A percentile compares a stretch with the other conserved stretches of the same genome.
phyloP scores from a whole-genome alignment of 2,888 invertebrate species.

The Cheilosia soror region DNA sequence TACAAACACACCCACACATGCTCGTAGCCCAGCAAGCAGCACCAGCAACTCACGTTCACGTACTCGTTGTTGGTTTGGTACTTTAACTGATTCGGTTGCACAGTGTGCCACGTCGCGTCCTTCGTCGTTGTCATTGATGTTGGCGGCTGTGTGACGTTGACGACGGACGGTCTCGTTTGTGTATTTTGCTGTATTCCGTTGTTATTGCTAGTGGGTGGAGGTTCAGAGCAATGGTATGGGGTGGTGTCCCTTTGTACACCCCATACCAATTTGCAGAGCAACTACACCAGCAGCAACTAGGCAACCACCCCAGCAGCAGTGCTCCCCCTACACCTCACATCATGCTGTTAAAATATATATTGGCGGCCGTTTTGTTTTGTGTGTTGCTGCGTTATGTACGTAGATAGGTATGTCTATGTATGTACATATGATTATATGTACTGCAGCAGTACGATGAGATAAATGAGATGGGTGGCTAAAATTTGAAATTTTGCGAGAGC shows the following conservation, averaged over 20 bases:
- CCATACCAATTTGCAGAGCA: slow-evolving; percentile 63
- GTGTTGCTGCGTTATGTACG: slow-evolving; percentile 52
- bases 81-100: slow-evolving; percentile 70
- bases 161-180: slow-evolving; percentile 67
- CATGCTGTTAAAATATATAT: slow-evolving; percentile 64
- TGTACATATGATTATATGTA: slow-evolving; percentile 24
- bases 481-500: slow-evolving; percentile 68
- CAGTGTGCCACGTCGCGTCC: slow-evolving; percentile 73
- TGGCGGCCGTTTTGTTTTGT: slow-evolving; percentile 75
- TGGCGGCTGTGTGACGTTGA: slow-evolving; percentile 61
- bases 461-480: slow-evolving; percentile 57
- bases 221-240: slow-evolving; percentile 42
- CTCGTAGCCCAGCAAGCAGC: neutral
- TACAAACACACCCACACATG: slow-evolving; percentile 31
- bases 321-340: slow-evolving; percentile 35
- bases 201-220: slow-evolving; percentile 43
- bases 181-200: slow-evolving; percentile 21
- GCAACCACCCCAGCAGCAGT: slow-evolving; percentile 42
- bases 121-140: slow-evolving; percentile 44
- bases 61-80: slow-evolving; percentile 20
- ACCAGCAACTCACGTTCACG: neutral
- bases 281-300: slow-evolving; percentile 35
- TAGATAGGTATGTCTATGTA: slow-evolving; percentile 11
- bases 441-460: slow-evolving; percentile 56
- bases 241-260: slow-evolving; percentile 52